Evolutionary conservation across 2,888 invertebrate species (phyloP).

Genomic region (Dione juno): DNA sequence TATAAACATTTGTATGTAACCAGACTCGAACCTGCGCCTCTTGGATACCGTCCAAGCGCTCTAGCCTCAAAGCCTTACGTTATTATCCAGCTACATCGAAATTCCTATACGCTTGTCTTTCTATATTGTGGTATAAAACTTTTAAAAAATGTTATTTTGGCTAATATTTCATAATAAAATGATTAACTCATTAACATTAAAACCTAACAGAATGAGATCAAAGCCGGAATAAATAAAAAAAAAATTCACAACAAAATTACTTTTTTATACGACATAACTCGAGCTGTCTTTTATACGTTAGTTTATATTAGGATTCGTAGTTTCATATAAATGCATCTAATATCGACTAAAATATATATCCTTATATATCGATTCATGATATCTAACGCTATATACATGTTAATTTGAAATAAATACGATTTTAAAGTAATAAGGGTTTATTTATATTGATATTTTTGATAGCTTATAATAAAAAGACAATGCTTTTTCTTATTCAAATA

Average conservation of each 20-base stretch:
- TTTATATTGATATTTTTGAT: not conserved
- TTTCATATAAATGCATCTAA: constrained; percentile 26
- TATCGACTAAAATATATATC: constrained; percentile 19
- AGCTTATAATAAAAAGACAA: not conserved
- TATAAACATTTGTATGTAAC: no score
- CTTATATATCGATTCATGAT: constrained; percentile 27
- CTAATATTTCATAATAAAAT: constrained; percentile 10
- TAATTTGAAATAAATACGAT: constrained; percentile 13
- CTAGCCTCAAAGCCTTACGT: no score
- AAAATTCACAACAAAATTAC: not conserved
- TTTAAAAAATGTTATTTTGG: no score
- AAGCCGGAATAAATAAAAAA: constrained; percentile 36
- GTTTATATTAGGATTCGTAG: constrained; percentile 31
- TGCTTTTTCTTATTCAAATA: not conserved
- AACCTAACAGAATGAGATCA: constrained; percentile 26
- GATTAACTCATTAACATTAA: constrained; percentile 6
- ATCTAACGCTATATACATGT: constrained; percentile 30
- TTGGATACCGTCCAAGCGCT: no score
- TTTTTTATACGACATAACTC: not conserved
- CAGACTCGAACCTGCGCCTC: no score
- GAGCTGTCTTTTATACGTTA: constrained; percentile 14
- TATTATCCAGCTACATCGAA: no score
- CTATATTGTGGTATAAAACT: no score
- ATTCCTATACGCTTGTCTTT: no score
- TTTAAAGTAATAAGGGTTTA: constrained; percentile 21